phyloP scores from a whole-genome alignment of 2,113 vertebrate genomes.

The Sterrhoptilus dennistouni region DNA sequence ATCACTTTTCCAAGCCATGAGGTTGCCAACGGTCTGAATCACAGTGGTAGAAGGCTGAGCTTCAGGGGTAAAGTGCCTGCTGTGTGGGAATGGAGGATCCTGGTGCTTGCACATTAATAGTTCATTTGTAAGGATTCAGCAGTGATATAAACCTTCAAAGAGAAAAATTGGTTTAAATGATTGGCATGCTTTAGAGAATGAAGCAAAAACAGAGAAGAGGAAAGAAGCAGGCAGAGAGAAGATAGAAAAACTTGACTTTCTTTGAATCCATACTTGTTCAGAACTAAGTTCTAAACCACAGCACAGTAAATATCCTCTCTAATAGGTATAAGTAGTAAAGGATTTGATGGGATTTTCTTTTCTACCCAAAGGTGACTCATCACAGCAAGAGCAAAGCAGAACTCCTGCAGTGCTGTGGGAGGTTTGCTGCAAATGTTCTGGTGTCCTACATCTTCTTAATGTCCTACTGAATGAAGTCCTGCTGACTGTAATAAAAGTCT shows the following conservation, averaged over 20 bases:
- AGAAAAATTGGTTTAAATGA: neutral
- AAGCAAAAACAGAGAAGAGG: neutral
- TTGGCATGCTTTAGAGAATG: neutral
- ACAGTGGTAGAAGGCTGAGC: neutral
- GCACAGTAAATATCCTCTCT: neutral
- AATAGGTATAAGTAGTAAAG: neutral
- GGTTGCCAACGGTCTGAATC: neutral
- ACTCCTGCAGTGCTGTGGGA: neutral
- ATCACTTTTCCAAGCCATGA: conserved; percentile 25
- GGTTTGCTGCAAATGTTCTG: neutral
- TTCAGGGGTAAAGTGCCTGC: neutral
- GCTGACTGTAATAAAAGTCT: conserved; percentile 36
- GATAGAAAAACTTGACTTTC: neutral
- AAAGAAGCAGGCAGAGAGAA: neutral
- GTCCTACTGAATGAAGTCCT: conserved; percentile 8
- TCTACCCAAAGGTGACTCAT: neutral
- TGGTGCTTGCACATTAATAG: neutral
- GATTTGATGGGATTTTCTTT: neutral
- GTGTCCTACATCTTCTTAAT: neutral
- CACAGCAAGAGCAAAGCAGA: neutral
- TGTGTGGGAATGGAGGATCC: neutral
- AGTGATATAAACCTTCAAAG: neutral
- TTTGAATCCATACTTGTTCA: neutral
- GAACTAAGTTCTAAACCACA: neutral
- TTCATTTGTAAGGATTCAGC: conserved; percentile 25